Percentiles rank a stretch among this genome's conserved stretches.
Conservation (phyloP, 2,888 invertebrate genomes). For the Meteorus cinctellus region DNA sequence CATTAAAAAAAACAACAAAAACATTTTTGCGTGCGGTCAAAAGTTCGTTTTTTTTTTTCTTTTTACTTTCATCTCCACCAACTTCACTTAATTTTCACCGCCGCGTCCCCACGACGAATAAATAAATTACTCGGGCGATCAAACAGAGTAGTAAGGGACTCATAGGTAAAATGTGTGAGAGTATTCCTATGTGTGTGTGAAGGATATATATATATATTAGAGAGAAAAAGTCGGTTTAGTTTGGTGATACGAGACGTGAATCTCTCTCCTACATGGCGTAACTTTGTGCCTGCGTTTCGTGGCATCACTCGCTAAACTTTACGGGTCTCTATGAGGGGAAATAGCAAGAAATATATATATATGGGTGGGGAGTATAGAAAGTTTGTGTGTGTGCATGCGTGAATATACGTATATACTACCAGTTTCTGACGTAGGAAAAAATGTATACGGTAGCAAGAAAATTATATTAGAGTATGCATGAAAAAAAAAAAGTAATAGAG, state of each 20-base stretch:
- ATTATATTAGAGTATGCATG: not conserved
- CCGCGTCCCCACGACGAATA: constrained; percentile 40
- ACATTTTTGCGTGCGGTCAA: constrained; percentile 16
- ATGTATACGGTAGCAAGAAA: not conserved
- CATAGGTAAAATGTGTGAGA: not conserved
- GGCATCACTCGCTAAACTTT: constrained; percentile 36
- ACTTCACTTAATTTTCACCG: constrained; percentile 35
- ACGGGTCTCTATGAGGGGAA: constrained; percentile 26
- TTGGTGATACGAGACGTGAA: constrained; percentile 26
- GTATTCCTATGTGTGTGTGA: constrained; percentile 2
- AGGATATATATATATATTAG: constrained; percentile 10
- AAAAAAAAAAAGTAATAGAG: not conserved
- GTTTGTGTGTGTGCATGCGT: not conserved
- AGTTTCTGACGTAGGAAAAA: not conserved
- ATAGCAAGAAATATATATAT: not conserved
- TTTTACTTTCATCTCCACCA: constrained; percentile 44
- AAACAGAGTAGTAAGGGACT: constrained; percentile 40
- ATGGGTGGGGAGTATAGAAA: not conserved
- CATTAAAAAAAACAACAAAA: constrained; percentile 7
- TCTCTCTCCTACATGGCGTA: constrained; percentile 25
- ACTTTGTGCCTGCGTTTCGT: constrained; percentile 27
- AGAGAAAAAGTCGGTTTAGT: constrained; percentile 13
- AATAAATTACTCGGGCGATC: constrained; percentile 50
- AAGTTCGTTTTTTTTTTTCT: constrained; percentile 23
- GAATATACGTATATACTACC: not conserved